Evolutionary conservation across 2,797 vertebrate species (phyloP).

Genomic region (Hippocampus kuda): DNA sequence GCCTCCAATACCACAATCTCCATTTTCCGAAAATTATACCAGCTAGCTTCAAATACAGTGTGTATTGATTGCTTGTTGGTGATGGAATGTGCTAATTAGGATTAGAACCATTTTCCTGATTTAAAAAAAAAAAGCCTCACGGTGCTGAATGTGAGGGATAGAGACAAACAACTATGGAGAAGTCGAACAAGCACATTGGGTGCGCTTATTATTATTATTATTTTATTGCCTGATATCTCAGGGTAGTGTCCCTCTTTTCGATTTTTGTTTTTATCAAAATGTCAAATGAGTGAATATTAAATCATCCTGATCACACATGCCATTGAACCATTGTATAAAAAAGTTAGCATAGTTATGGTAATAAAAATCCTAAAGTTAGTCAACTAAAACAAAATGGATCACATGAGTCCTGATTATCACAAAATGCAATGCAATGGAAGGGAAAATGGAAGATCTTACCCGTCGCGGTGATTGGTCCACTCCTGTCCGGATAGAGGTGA

Average conservation of each 20-base stretch:
- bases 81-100: neutral
- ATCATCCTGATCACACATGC: neutral
- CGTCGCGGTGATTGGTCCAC: slow-evolving; percentile 1
- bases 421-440: neutral
- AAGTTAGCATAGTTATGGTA: neutral
- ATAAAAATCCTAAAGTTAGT: neutral
- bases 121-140: neutral
- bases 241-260: neutral
- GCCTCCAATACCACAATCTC: slow-evolving; percentile 44
- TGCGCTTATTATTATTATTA: neutral
- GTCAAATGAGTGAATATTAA: neutral
- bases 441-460: neutral
- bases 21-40: slow-evolving; percentile 22
- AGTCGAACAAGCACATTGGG: neutral
- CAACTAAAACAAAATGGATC: neutral
- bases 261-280: neutral
- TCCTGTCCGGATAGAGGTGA: neutral
- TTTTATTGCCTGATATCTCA: neutral
- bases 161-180: neutral
- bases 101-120: neutral
- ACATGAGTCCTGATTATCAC: neutral
- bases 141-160: neutral
- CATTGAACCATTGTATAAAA: neutral
- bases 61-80: fast-evolving
- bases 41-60: slow-evolving; percentile 1